A percentile compares a stretch with the other conserved stretches of the same genome.
These are phyloP conservation scores for Drosophila nigritarsus DNA, from an alignment of 2,888 invertebrate genomes.

Conservation along the genomic window DNA sequence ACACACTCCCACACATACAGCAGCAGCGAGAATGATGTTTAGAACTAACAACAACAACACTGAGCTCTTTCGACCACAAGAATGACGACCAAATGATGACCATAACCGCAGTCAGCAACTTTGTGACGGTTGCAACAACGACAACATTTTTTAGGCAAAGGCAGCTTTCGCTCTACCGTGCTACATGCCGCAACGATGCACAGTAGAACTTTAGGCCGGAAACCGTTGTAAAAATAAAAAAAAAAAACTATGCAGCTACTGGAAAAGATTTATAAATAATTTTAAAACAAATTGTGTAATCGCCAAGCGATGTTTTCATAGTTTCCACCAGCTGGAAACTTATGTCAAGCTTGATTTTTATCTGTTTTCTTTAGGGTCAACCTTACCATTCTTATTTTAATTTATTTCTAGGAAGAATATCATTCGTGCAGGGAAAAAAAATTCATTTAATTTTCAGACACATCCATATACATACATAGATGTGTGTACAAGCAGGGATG, in stretches of 20 bases:
- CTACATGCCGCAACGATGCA: not conserved
- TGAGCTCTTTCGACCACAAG: slow-evolving; percentile 54
- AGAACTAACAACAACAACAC: slow-evolving; percentile 37
- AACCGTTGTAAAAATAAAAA: not conserved
- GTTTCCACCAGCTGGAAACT: not conserved
- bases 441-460: not conserved
- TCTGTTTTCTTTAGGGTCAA: not conserved
- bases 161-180: not conserved
- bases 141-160: slow-evolving; percentile 27
- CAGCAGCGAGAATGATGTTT: slow-evolving; percentile 49
- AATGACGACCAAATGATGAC: slow-evolving; percentile 76
- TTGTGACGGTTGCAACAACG: slow-evolving; percentile 70
- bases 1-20: slow-evolving; percentile 14
- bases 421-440: not conserved
- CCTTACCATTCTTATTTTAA: not conserved
- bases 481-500: slow-evolving; percentile 1
- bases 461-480: not conserved
- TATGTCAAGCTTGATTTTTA: not conserved
- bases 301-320: not conserved
- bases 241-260: not conserved
- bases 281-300: not conserved
- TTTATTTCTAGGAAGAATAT: not conserved
- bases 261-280: not conserved
- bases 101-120: slow-evolving; percentile 77
- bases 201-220: not conserved